A percentile compares a stretch with the other conserved stretches of the same genome.
phyloP scores from a whole-genome alignment of 2,113 vertebrate genomes.

The Hemiscyllium ocellatum region DNA sequence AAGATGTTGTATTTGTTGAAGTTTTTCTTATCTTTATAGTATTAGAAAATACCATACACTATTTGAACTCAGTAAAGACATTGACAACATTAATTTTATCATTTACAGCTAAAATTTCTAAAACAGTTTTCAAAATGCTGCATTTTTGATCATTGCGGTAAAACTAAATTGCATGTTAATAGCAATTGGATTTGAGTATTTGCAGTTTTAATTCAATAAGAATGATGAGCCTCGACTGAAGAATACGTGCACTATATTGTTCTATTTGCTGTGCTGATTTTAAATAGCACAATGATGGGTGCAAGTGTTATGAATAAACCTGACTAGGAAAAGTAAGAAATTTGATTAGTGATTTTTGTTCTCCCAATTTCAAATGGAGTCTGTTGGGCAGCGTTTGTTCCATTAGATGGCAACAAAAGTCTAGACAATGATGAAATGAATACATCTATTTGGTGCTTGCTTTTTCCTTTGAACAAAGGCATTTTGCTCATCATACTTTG shows the following conservation, averaged over 20 bases:
- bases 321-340: background rate
- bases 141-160: background rate
- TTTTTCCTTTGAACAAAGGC: background rate
- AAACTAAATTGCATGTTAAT: background rate
- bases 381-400: slow-evolving; percentile 61
- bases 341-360: background rate
- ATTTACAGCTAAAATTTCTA: background rate
- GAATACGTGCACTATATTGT: background rate
- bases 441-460: background rate
- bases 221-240: background rate
- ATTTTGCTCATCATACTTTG: background rate
- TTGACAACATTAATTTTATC: background rate
- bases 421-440: slow-evolving; percentile 48
- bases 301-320: background rate
- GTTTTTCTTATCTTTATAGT: background rate
- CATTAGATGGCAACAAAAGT: slow-evolving; percentile 99
- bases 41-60: background rate
- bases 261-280: background rate
- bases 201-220: background rate
- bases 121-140: background rate
- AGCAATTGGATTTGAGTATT: background rate
- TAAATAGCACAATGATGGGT: background rate
- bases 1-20: background rate
- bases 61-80: background rate
- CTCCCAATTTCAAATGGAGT: background rate